Conservation (phyloP, 2,113 vertebrate species). For the Saccopteryx bilineata region DNA sequence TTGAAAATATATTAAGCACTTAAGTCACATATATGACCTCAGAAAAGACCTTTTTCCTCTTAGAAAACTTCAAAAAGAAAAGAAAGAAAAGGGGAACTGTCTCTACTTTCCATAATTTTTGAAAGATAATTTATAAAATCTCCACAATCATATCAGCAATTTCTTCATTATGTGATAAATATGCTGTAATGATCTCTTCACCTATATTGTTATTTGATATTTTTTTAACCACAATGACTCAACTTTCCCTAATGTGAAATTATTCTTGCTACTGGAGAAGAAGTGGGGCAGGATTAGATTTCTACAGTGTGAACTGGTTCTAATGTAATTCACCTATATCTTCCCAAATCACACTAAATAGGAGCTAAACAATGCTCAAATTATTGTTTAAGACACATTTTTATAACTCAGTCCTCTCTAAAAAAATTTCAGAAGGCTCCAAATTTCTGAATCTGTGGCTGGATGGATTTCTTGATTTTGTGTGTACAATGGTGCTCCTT, state of each 20-base stretch:
- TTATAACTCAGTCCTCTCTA: not conserved
- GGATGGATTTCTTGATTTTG: not conserved
- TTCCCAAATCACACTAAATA: slow-evolving; percentile 30
- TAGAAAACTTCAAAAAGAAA: slow-evolving; percentile 47
- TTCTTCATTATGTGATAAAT: slow-evolving; percentile 29
- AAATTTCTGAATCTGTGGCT: not conserved
- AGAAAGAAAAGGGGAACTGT: not conserved
- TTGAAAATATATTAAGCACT: slow-evolving; percentile 24
- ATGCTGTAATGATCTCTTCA: not conserved
- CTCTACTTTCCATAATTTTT: not conserved
- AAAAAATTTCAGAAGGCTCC: not conserved
- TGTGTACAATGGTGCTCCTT: not conserved
- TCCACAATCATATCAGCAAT: not conserved
- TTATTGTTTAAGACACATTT: not conserved
- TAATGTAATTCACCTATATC: not conserved
- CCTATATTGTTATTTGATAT: not conserved
- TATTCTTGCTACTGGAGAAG: not conserved
- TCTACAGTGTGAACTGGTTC: not conserved
- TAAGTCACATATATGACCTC: not conserved
- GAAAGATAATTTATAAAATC: not conserved
- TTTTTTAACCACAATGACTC: not conserved
- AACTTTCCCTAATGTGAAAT: slow-evolving; percentile 20
- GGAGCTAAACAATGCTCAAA: not conserved
- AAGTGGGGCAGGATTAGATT: not conserved
- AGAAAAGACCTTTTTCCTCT: not conserved